These are phyloP conservation scores for Pterophyllum scalare DNA, from an alignment of 2,113 vertebrate species.

Conservation along the genomic window DNA sequence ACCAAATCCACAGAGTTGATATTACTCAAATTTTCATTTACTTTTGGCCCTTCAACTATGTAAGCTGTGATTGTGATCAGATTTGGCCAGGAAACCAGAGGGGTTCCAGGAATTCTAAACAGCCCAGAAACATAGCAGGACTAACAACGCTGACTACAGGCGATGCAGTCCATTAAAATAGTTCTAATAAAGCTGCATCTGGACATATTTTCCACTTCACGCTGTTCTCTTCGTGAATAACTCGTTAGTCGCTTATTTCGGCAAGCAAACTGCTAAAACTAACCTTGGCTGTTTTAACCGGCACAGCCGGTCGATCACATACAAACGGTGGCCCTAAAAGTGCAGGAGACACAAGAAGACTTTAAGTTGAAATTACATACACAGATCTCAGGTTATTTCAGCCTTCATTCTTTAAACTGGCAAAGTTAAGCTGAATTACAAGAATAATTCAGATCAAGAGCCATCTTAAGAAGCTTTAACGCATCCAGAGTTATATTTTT, in stretches of 20 bases:
- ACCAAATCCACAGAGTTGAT: neutral
- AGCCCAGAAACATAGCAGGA: constrained; percentile 49
- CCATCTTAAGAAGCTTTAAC: neutral
- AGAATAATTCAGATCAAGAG: neutral
- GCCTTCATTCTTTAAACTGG: neutral
- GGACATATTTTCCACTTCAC: neutral
- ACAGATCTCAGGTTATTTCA: neutral
- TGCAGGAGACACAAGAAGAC: neutral
- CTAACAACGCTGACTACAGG: constrained; percentile 43
- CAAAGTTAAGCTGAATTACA: neutral
- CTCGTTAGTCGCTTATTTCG: neutral
- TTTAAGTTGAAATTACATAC: neutral
- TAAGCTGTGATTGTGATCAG: constrained; percentile 46
- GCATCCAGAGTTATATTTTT: neutral
- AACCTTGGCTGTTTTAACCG: neutral
- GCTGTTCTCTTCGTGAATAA: constrained; percentile 18
- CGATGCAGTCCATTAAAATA: constrained; percentile 1
- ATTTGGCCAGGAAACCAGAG: constrained; percentile 56
- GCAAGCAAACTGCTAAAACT: rapidly evolving
- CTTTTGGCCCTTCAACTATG: constrained; percentile 25
- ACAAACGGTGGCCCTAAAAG: neutral
- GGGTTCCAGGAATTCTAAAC: constrained; percentile 68
- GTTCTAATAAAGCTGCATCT: neutral
- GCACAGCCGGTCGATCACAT: neutral
- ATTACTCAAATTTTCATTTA: constrained; percentile 39